Evolutionary conservation across 2,888 invertebrate genomes (phyloP).

Genomic region (Lysandra coridon): DNA sequence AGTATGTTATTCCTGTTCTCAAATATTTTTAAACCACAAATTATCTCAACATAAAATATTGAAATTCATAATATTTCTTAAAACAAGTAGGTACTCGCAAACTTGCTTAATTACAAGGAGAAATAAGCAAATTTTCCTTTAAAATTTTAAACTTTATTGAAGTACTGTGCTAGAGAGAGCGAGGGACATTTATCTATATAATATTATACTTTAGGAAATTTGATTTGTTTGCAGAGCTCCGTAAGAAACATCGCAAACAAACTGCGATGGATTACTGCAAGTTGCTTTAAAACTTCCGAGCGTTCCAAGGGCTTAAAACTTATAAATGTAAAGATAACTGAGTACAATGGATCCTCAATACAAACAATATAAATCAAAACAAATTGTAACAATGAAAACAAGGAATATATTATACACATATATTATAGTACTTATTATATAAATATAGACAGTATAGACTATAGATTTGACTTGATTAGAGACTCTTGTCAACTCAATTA

Average conservation of each 20-base stretch:
- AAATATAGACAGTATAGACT: no score
- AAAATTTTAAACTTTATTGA: constrained; percentile 20
- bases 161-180: constrained; percentile 14
- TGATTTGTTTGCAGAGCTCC: constrained; percentile 26
- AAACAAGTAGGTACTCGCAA: constrained; percentile 22
- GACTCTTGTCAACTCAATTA: no score
- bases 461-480: no score
- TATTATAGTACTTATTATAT: no score
- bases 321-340: constrained; percentile 21
- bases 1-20: not conserved
- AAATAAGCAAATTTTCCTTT: constrained; percentile 28
- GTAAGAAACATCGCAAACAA: constrained; percentile 28
- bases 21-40: not conserved
- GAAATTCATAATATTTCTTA: not conserved
- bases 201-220: constrained; percentile 21
- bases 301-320: constrained; percentile 30
- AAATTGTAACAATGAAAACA: not conserved
- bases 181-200: constrained; percentile 22
- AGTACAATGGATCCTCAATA: constrained; percentile 6
- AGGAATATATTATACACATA: not conserved
- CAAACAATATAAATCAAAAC: not conserved
- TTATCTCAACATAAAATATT: not conserved
- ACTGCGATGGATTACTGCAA: constrained; percentile 25
- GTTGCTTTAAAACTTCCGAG: constrained; percentile 20
- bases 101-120: constrained; percentile 25